Evolutionary conservation across 35 echinoderm and acorn worm species (phyloP).

Genomic region (Anneissia japonica): DNA sequence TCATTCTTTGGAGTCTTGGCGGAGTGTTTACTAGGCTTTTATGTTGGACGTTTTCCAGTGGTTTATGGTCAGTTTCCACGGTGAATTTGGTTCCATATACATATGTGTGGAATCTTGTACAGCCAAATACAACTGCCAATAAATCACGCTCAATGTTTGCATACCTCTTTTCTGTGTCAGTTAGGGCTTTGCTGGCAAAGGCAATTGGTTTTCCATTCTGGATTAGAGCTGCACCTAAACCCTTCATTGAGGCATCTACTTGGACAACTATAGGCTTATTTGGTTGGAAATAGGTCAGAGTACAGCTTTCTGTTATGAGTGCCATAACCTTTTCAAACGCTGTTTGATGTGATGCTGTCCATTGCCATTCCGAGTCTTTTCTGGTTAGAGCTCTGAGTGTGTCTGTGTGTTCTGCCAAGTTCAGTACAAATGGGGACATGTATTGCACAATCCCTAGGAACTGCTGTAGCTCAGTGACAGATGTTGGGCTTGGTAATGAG

Average conservation of each 20-base stretch:
- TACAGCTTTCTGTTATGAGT: constrained; percentile 25
- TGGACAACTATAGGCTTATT: constrained; percentile 16
- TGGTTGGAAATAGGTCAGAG: constrained; percentile 26
- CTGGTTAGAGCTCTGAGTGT: background rate
- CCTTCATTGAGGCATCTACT: constrained; percentile 39
- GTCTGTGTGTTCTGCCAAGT: background rate
- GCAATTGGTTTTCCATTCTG: constrained; percentile 34
- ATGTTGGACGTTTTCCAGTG: constrained; percentile 43
- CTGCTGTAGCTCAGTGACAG: constrained; percentile 7
- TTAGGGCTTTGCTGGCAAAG: constrained; percentile 44
- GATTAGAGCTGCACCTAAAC: constrained; percentile 36
- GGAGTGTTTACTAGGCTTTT: constrained; percentile 55
- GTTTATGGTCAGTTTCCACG: constrained; percentile 55
- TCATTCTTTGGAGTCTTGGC: constrained; percentile 42
- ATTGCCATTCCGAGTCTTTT: constrained; percentile 23
- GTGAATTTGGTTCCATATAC: constrained; percentile 40
- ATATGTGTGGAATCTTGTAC: constrained; percentile 56
- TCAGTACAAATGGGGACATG: constrained; percentile 19
- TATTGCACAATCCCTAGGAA: constrained; percentile 22
- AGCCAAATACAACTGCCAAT: constrained; percentile 54
- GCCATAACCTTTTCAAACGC: constrained; percentile 25
- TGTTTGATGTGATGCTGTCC: constrained; percentile 8
- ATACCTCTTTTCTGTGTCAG: constrained; percentile 40
- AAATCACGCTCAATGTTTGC: constrained; percentile 47
- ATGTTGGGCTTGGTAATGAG: background rate